Conservation (phyloP, 2,797 vertebrate species). For the Phataginus tricuspis region DNA sequence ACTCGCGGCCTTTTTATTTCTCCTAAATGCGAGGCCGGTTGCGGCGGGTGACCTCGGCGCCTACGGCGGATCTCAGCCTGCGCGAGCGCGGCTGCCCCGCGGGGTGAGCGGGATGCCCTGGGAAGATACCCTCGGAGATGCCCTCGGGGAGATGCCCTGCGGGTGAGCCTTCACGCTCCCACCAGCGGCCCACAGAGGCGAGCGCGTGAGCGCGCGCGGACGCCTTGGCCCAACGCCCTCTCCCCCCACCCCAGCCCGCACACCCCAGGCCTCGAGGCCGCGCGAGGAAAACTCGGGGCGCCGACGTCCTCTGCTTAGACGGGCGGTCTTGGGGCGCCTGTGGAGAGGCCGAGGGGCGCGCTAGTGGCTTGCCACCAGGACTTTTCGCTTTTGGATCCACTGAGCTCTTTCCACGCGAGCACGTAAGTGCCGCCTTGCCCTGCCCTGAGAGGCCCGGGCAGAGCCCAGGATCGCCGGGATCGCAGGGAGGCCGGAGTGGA, state of each 20-base stretch:
- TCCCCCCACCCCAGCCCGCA: too few species aligned
- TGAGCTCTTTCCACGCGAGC: not conserved
- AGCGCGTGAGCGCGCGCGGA: not conserved
- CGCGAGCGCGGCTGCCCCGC: not conserved
- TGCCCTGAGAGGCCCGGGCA: not conserved
- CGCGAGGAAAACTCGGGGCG: not conserved
- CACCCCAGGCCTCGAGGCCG: too few species aligned
- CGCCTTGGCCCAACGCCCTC: too few species aligned
- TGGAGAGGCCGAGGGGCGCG: not conserved
- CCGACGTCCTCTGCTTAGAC: not conserved
- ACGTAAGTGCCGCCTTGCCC: not conserved
- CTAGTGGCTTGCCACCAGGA: not conserved
- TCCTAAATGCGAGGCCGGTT: not conserved
- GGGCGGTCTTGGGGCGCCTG: not conserved
- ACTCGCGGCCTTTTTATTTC: not conserved
- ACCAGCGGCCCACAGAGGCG: not conserved
- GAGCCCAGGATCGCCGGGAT: too few species aligned
- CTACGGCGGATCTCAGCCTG: not conserved
- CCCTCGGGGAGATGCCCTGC: too few species aligned
- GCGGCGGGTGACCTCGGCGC: not conserved
- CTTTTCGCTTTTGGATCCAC: not conserved
- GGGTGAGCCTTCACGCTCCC: too few species aligned
- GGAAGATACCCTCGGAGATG: too few species aligned
- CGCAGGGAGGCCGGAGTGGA: too few species aligned
- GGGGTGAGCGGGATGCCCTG: not conserved